phyloP scores from a whole-genome alignment of 2,113 vertebrate genomes.

The Bagarius yarrelli region DNA sequence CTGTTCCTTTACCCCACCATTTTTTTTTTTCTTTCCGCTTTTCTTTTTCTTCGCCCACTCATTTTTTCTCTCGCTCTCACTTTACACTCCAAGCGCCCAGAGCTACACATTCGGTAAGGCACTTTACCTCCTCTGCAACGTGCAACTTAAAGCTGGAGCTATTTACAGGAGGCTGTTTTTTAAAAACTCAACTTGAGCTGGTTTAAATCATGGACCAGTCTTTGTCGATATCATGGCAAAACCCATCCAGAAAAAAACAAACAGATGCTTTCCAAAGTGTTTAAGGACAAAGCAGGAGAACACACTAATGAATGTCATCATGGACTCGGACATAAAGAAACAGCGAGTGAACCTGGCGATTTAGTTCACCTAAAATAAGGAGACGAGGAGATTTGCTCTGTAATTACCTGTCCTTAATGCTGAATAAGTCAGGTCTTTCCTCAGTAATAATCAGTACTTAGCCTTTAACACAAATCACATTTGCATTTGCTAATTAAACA shows the following conservation, averaged over 20 bases:
- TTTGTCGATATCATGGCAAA: background rate
- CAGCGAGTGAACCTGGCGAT: background rate
- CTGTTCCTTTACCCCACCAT: background rate
- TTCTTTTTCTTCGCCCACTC: background rate
- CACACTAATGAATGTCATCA: background rate
- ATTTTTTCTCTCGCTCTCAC: background rate
- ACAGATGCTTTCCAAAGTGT: background rate
- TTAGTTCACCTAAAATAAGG: background rate
- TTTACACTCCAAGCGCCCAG: background rate
- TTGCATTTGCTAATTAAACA: constrained; percentile 52
- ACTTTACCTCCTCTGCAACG: background rate
- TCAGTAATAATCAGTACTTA: constrained; percentile 30
- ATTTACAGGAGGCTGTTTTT: background rate
- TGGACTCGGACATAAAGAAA: background rate
- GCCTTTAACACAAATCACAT: constrained; percentile 44
- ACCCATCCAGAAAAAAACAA: background rate
- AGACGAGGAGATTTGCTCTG: background rate
- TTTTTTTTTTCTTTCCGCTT: background rate
- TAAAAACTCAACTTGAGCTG: background rate
- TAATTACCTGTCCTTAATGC: background rate
- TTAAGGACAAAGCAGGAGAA: background rate
- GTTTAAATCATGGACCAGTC: background rate
- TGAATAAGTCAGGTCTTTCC: background rate
- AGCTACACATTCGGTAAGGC: background rate
- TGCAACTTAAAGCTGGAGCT: background rate